Evolutionary conservation across 2,113 vertebrate genomes (phyloP).

Genomic region (Mesitornis unicolor): DNA sequence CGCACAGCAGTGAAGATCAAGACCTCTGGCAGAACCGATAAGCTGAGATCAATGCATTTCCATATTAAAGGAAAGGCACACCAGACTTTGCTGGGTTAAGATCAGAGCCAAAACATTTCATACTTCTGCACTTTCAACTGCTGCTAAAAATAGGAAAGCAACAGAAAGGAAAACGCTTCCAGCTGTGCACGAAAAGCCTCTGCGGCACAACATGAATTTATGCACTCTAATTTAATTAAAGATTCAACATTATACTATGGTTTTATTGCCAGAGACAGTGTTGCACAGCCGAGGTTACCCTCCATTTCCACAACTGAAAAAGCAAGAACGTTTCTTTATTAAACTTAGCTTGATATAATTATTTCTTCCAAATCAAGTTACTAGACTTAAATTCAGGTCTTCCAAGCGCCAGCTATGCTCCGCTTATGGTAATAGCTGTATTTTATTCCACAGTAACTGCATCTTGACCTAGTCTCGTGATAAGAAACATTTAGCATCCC

Average conservation of each 20-base stretch:
- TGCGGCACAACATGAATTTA: conserved; percentile 49
- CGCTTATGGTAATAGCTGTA: neutral
- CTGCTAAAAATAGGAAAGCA: conserved; percentile 56
- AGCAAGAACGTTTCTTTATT: neutral
- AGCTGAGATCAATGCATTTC: neutral
- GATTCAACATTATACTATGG: conserved; percentile 2
- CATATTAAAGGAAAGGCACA: conserved; percentile 8
- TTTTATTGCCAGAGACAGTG: conserved; percentile 2
- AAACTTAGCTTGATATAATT: neutral
- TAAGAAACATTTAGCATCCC: neutral
- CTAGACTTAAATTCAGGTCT: neutral
- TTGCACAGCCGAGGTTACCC: conserved; percentile 13
- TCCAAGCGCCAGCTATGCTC: neutral
- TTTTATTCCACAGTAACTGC: conserved; percentile 2
- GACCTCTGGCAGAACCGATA: neutral
- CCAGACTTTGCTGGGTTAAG: conserved; percentile 13
- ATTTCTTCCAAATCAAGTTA: conserved; percentile 7
- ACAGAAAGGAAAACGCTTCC: conserved; percentile 35
- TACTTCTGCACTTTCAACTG: conserved; percentile 42
- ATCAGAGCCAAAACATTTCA: conserved; percentile 43
- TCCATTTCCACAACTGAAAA: neutral
- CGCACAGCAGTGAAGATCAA: neutral
- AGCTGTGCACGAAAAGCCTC: conserved; percentile 50
- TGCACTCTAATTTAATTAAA: conserved; percentile 50
- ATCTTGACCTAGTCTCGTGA: neutral